Conservation (phyloP, 1,140 invertebrate genomes). For the Hyphantria cunea region DNA sequence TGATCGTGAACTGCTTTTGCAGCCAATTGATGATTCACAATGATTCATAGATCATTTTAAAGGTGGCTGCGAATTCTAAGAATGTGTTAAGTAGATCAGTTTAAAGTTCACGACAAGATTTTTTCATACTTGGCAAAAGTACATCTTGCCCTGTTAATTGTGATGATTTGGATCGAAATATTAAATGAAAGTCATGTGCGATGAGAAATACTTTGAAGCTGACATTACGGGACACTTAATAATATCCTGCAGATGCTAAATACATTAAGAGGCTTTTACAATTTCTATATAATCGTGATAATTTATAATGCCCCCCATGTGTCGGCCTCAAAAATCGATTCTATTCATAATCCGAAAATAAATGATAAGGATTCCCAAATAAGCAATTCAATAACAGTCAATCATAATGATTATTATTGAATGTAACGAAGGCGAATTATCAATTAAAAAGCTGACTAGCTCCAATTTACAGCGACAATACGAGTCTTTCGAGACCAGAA, state of each 20-base stretch:
- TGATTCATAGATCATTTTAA: conserved; percentile 28
- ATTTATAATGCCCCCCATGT: too few species aligned
- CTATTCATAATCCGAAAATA: conserved; percentile 9
- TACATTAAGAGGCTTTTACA: too few species aligned
- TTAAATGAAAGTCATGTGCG: too few species aligned
- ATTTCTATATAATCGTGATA: too few species aligned
- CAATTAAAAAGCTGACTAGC: conserved; percentile 25
- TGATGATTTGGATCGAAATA: too few species aligned
- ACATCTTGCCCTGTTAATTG: too few species aligned
- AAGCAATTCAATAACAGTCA: conserved; percentile 14
- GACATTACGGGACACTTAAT: too few species aligned
- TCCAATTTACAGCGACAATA: conserved; percentile 30
- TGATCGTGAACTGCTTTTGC: conserved; percentile 1
- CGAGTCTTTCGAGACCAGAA: conserved; percentile 33
- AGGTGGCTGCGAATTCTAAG: conserved; percentile 12
- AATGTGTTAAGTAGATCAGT: conserved; percentile 20
- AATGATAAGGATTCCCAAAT: conserved; percentile 6
- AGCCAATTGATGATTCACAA: conserved; percentile 6
- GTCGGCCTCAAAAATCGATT: too few species aligned
- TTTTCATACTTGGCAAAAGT: neutral
- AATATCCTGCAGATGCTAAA: too few species aligned
- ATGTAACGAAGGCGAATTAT: conserved; percentile 20
- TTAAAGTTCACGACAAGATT: conserved; percentile 13
- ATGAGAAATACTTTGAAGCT: too few species aligned
- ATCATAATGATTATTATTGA: conserved; percentile 17